Conservation (phyloP, 1,140 invertebrate species). For the Homarus americanus region DNA sequence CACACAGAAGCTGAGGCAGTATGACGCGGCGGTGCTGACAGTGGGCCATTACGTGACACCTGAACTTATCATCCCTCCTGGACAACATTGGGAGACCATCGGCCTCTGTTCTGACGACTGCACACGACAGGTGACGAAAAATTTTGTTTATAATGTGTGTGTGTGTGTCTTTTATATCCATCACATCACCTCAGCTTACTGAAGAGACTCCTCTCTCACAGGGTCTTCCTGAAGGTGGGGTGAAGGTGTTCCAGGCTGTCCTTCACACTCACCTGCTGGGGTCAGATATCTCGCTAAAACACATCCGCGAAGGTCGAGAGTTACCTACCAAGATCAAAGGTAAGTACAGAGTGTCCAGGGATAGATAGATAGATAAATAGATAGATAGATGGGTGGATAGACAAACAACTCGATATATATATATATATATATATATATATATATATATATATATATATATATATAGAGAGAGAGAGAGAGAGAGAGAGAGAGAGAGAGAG, state of each 20-base stretch:
- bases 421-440: too few species aligned
- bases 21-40: slow-evolving; percentile 75
- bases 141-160: too few species aligned
- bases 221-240: slow-evolving; percentile 2
- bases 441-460: too few species aligned
- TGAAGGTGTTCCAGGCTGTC: slow-evolving; percentile 13
- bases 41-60: slow-evolving; percentile 77
- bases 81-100: slow-evolving; percentile 42
- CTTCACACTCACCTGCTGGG: slow-evolving; percentile 24
- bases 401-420: too few species aligned
- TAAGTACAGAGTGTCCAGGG: too few species aligned
- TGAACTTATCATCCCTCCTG: slow-evolving; percentile 77
- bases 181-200: background rate
- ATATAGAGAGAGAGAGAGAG: too few species aligned
- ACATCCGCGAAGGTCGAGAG: slow-evolving; percentile 17
- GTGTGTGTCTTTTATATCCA: background rate
- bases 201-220: background rate
- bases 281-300: background rate
- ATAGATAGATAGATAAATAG: too few species aligned
- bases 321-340: background rate
- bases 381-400: too few species aligned
- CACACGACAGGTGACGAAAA: background rate
- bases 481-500: too few species aligned
- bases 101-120: slow-evolving; percentile 57
- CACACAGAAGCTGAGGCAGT: slow-evolving; percentile 44